Evolutionary conservation across 1,140 invertebrate genomes (phyloP), one percentile per base, ranked within the genome.

Genomic region (Penaeus indicus): DNA sequence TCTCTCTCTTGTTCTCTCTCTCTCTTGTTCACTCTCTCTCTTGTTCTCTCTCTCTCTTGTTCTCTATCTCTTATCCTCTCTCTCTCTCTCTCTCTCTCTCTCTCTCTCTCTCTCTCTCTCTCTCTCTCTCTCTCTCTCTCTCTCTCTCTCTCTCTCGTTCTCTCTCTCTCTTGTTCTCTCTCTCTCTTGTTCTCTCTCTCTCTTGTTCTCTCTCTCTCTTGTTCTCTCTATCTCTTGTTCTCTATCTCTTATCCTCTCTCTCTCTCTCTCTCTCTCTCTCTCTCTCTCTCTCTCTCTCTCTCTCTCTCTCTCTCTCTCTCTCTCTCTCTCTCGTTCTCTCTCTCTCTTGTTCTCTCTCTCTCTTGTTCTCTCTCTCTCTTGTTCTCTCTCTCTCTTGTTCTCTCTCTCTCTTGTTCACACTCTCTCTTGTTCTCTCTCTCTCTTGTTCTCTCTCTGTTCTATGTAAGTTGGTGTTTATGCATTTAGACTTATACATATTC

Each of bases 51-150:
- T 64, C 63, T 83, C 22, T 64, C 63, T 42, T n/a, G 38, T 22
- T 22, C n/a, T 11, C 22, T 11, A 22, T 27, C 38, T 13, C 10
- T 32, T n/a, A 3, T 78, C 54, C 61, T 11, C 25, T 77, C 25
- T 84, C 42, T 42, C 25, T 72, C 63, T 18, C n/a, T 25, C 61
- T 64, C 61, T 63, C 42, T 64, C 63, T 83, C 22, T 64, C 63
- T 42, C 61, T 11, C 25, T 77, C 10, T 84, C 42, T 42, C 25
- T 72, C 63, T 18, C n/a, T 25, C 10, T 62, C 21, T 62, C 25
- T 27, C 54, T 47, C 67, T 67, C 47, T 22, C 60, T 47, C 25
- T 38, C 22, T 27, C 63, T 47, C 47, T 47, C 47, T 47, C 47
- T 47, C 47, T 47, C 47, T 47, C 47, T 47, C 47, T 47, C 47